phyloP scores from a whole-genome alignment of 2,888 invertebrate species.

The Ormyrus pomaceus region DNA sequence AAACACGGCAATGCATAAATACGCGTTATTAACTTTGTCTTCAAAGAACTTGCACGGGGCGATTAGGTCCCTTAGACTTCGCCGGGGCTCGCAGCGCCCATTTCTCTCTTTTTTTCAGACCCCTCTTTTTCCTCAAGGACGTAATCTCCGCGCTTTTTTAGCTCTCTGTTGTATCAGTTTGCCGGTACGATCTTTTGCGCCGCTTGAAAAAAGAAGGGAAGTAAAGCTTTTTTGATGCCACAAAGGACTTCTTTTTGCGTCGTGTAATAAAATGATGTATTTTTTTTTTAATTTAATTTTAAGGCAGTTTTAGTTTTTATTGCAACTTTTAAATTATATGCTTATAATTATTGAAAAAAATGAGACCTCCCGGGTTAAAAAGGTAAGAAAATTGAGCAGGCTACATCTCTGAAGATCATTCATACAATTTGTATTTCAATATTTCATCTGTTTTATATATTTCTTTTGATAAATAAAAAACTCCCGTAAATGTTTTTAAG shows the following conservation, averaged over 20 bases:
- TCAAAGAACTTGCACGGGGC: slow-evolving; percentile 65
- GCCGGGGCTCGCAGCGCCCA: slow-evolving; percentile 12
- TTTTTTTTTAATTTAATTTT: too few species aligned
- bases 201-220: slow-evolving; percentile 3
- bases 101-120: slow-evolving; percentile 31
- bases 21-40: slow-evolving; percentile 71
- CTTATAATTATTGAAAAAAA: too few species aligned
- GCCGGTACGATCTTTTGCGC: slow-evolving; percentile 18
- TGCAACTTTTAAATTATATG: too few species aligned
- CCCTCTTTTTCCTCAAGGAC: slow-evolving; percentile 56
- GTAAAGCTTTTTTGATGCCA: background rate
- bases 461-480: too few species aligned
- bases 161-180: slow-evolving; percentile 49
- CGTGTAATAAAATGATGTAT: too few species aligned
- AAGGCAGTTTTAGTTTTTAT: too few species aligned
- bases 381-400: too few species aligned
- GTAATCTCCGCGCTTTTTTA: slow-evolving; percentile 66
- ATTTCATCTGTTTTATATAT: too few species aligned
- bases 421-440: too few species aligned
- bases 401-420: too few species aligned
- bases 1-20: slow-evolving; percentile 71
- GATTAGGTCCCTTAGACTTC: slow-evolving; percentile 67
- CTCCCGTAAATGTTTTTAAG: too few species aligned
- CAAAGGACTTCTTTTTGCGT: background rate
- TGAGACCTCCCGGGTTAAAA: too few species aligned